Evolutionary conservation across 1,140 invertebrate genomes (phyloP).

Genomic region (Bombus waltoni): DNA sequence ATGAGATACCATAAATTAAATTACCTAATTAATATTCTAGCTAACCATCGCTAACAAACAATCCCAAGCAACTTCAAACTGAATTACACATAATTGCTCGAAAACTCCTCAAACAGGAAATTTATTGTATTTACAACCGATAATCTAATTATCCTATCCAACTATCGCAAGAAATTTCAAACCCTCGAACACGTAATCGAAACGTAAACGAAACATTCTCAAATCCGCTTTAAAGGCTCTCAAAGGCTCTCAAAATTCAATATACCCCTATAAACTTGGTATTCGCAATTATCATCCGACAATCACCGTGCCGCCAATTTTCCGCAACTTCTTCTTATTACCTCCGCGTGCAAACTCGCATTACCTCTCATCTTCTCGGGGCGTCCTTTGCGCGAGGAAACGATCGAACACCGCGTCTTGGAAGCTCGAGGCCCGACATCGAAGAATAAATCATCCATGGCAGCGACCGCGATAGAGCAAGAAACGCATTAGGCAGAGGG

Average conservation of each 20-base stretch:
- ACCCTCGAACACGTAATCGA: not conserved
- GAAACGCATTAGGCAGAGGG: slow-evolving; percentile 48
- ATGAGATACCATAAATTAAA: no score
- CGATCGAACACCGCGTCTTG: not conserved
- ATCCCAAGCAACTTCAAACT: no score
- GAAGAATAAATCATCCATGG: slow-evolving; percentile 44
- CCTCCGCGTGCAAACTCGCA: not conserved
- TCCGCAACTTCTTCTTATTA: not conserved
- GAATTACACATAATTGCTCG: no score
- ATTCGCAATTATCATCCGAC: not conserved
- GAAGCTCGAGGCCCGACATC: not conserved
- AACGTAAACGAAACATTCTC: not conserved
- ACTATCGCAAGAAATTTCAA: not conserved
- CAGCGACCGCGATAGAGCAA: slow-evolving; percentile 40
- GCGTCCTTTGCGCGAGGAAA: no score
- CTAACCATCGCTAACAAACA: no score
- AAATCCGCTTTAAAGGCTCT: not conserved
- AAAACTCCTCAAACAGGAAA: no score
- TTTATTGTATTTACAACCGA: no score
- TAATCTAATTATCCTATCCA: not conserved
- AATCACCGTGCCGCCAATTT: not conserved
- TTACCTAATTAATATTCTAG: no score
- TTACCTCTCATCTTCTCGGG: not conserved
- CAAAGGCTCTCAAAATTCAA: not conserved
- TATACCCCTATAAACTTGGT: not conserved